These are phyloP conservation scores for Caenorhabditis angaria DNA, from an alignment of 2,888 invertebrate genomes.

Conservation along the genomic window DNA sequence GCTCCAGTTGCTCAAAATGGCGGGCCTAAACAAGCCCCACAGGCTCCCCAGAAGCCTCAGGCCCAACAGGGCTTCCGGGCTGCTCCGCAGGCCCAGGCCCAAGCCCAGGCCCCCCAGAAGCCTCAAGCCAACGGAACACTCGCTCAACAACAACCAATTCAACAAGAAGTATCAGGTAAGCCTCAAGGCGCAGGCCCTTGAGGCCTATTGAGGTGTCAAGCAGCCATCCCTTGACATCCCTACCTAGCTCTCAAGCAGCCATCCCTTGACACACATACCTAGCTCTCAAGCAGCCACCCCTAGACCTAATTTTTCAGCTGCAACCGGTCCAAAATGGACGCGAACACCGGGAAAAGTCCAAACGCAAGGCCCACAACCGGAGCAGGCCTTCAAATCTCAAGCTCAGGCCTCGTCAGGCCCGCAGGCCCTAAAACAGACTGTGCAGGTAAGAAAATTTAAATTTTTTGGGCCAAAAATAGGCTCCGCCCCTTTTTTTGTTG, in stretches of 20 bases:
- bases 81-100: background rate
- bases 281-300: too few species aligned
- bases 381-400: too few species aligned
- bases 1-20: constrained; percentile 11
- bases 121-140: too few species aligned
- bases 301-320: constrained; percentile 37
- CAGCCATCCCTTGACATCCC: too few species aligned
- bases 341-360: constrained; percentile 43
- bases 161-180: constrained; percentile 8
- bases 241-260: too few species aligned
- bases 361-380: constrained; percentile 38
- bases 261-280: too few species aligned
- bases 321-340: constrained; percentile 42
- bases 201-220: too few species aligned
- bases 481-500: background rate
- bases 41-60: constrained; percentile 19
- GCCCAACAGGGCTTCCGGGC: background rate
- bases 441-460: constrained; percentile 30
- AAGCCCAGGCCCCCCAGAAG: background rate
- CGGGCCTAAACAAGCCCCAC: constrained; percentile 5
- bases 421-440: constrained; percentile 49
- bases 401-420: constrained; percentile 12
- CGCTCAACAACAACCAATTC: constrained; percentile 16
- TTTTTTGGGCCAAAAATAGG: too few species aligned
- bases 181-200: too few species aligned